phyloP scores from a whole-genome alignment of 2,797 vertebrate genomes.

The Champsocephalus gunnari region DNA sequence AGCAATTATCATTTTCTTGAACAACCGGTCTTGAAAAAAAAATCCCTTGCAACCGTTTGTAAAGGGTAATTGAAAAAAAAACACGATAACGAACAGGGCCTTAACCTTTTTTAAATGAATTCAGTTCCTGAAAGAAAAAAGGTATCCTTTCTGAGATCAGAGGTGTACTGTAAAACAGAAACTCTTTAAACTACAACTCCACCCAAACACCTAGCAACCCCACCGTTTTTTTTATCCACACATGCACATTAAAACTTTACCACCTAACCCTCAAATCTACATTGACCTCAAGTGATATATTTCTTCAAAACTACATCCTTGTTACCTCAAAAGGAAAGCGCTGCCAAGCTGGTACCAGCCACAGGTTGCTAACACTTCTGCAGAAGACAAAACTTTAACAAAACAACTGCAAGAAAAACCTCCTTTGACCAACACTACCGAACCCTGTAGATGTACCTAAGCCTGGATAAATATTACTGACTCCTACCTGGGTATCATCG shows the following conservation, averaged over 20 bases:
- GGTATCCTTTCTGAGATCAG: not conserved
- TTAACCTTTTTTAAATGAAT: constrained; percentile 3
- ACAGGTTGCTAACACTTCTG: constrained; percentile 17
- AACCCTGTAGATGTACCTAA: constrained; percentile 29
- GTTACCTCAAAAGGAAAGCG: constrained; percentile 6
- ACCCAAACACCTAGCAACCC: constrained; percentile 9
- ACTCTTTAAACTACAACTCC: constrained; percentile 14
- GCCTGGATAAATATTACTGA: constrained; percentile 63
- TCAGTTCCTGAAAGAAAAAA: not conserved
- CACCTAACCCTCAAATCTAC: constrained; percentile 21
- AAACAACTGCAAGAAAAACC: constrained; percentile 54
- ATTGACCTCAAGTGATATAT: constrained; percentile 17
- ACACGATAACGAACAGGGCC: not conserved
- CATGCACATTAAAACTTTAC: constrained; percentile 13
- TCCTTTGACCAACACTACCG: constrained; percentile 6
- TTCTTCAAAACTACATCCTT: constrained; percentile 23
- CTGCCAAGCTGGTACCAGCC: constrained; percentile 5
- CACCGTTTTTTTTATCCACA: not conserved
- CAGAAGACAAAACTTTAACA: not conserved
- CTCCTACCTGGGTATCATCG: constrained; percentile 90
- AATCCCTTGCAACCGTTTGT: not conserved
- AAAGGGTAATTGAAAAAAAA: not conserved
- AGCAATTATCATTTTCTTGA: not conserved
- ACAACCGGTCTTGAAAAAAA: not conserved
- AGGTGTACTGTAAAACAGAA: constrained; percentile 19